Conservation (phyloP, 2,113 vertebrate species). For the Mesembrinibis cayennensis region DNA sequence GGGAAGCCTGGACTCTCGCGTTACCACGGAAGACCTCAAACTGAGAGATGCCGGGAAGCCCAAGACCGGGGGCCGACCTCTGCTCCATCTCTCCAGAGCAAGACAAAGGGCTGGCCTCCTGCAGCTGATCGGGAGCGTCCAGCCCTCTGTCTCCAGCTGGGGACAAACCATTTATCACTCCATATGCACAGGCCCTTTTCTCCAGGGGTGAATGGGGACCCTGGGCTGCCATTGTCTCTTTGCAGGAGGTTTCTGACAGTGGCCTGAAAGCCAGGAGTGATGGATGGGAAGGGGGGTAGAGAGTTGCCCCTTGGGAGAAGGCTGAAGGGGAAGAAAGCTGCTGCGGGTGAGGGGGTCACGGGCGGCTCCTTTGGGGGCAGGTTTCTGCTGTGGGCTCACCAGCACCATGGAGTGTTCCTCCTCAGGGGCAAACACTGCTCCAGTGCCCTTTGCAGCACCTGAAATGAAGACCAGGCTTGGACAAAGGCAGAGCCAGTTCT, state of each 20-base stretch:
- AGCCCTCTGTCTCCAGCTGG: not conserved
- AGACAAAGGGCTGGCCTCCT: not conserved
- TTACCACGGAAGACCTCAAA: not conserved
- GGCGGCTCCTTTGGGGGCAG: not conserved
- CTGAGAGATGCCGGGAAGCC: not conserved
- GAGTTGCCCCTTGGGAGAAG: not conserved
- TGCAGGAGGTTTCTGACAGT: slow-evolving; percentile 6
- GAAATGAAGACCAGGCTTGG: not conserved
- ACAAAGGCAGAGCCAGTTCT: not conserved
- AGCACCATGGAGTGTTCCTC: not conserved
- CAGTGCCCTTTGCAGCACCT: not conserved
- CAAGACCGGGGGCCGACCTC: not conserved
- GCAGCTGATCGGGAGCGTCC: not conserved
- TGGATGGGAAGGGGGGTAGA: not conserved
- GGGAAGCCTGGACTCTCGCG: not conserved
- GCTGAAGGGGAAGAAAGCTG: not conserved
- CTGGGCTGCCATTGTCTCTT: slow-evolving; percentile 8
- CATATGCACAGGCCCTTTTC: not conserved
- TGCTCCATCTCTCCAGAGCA: not conserved
- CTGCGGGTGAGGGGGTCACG: not conserved
- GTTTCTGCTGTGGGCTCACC: not conserved
- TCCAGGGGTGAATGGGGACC: not conserved
- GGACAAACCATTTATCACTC: not conserved
- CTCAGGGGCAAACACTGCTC: not conserved
- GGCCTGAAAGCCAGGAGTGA: slow-evolving; percentile 35